Evolutionary conservation across 2,113 vertebrate genomes (phyloP).

Genomic region (Diadophis punctatus): DNA sequence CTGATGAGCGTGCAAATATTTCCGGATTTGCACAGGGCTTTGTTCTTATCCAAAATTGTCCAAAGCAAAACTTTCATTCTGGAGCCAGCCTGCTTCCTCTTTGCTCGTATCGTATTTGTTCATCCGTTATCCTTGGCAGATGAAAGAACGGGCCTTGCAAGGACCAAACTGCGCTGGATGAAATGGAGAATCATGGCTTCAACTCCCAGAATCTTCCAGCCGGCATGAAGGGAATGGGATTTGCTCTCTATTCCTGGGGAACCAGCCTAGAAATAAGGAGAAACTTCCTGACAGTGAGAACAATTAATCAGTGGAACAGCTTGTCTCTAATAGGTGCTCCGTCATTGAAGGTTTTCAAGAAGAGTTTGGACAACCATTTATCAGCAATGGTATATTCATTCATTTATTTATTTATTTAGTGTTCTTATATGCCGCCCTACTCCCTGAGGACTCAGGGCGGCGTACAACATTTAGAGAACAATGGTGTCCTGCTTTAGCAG

Average conservation of each 20-base stretch:
- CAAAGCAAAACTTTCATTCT: background rate
- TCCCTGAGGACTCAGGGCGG: too few relatives aligned
- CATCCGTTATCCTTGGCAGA: background rate
- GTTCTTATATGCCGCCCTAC: too few relatives aligned
- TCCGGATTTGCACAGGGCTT: background rate
- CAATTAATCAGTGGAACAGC: background rate
- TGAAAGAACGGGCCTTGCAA: background rate
- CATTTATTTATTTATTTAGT: too few relatives aligned
- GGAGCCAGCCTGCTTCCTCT: background rate
- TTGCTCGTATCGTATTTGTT: background rate
- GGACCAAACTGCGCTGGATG: background rate
- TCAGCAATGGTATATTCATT: background rate
- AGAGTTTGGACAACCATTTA: background rate
- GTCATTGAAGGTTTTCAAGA: background rate
- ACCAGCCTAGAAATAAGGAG: background rate
- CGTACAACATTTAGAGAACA: too few relatives aligned
- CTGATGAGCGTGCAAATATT: background rate
- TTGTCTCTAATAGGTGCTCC: too few relatives aligned
- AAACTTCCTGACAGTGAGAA: background rate
- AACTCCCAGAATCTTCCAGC: background rate
- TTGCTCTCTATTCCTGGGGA: background rate
- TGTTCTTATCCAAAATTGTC: background rate
- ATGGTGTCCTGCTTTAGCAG: background rate
- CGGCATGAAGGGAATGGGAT: background rate
- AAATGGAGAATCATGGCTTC: background rate